These are phyloP conservation scores for Amblyraja radiata DNA, from an alignment of 2,797 vertebrate species.

Conservation along the genomic window DNA sequence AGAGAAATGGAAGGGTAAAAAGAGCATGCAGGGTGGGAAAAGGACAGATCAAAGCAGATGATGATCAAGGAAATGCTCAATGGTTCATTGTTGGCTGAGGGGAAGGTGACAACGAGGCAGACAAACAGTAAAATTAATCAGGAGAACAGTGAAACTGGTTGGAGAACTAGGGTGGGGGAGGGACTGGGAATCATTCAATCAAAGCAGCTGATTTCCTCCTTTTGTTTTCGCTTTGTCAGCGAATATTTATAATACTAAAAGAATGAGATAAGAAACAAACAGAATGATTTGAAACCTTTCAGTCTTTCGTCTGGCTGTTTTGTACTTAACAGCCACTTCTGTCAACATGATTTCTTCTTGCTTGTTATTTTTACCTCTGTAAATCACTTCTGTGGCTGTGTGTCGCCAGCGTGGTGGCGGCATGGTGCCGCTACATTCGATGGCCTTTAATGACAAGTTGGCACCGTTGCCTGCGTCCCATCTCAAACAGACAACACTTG, in stretches of 20 bases:
- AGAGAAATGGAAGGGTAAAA: no score
- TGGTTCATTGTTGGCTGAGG: no score
- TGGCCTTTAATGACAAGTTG: constrained; percentile 40
- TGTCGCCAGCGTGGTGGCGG: constrained; percentile 56
- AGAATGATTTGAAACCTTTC: background rate
- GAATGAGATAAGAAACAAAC: background rate
- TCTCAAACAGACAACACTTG: constrained; percentile 45
- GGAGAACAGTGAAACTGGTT: no score
- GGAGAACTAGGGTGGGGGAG: no score
- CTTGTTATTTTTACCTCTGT: constrained; percentile 46
- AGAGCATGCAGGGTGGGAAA: no score
- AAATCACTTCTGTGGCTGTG: constrained; percentile 52
- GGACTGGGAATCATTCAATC: background rate
- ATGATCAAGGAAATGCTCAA: no score
- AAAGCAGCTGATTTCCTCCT: background rate
- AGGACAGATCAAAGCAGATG: no score
- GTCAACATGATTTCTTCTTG: background rate
- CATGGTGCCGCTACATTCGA: constrained; percentile 41
- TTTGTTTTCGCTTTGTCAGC: background rate
- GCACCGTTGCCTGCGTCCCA: background rate
- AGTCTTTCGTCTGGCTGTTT: background rate
- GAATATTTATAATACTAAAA: background rate
- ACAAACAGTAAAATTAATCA: no score
- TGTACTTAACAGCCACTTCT: background rate
- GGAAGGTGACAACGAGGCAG: no score